These are phyloP conservation scores for Catharus ustulatus DNA, from an alignment of 2,797 vertebrate species.

Conservation along the genomic window DNA sequence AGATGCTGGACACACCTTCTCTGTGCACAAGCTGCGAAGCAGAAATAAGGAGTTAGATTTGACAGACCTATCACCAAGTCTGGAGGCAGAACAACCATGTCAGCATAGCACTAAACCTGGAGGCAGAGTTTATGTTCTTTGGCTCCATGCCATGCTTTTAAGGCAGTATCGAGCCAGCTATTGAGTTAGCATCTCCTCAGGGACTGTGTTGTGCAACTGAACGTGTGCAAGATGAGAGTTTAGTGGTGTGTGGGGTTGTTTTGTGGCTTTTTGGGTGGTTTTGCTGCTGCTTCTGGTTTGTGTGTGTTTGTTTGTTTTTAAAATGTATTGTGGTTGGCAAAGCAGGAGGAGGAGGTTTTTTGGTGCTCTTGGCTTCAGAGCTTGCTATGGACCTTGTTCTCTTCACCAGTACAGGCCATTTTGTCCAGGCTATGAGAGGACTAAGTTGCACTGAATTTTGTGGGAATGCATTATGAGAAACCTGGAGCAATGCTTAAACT, in stretches of 20 bases:
- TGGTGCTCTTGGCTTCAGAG: not conserved
- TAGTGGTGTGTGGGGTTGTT: not conserved
- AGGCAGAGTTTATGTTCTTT: constrained; percentile 18
- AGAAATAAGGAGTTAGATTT: constrained; percentile 11
- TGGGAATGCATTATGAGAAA: not conserved
- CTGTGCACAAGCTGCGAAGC: not conserved
- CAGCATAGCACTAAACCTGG: not conserved
- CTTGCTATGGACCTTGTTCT: not conserved
- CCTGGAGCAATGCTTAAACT: not conserved
- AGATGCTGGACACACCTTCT: not conserved
- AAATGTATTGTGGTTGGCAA: not conserved
- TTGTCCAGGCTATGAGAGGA: not conserved
- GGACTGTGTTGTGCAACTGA: not conserved
- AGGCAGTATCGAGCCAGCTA: not conserved
- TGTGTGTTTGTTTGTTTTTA: not conserved
- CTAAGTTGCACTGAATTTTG: not conserved
- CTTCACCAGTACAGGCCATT: not conserved
- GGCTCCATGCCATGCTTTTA: not conserved
- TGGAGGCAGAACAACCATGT: not conserved
- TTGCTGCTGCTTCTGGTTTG: not conserved
- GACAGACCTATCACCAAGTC: constrained; percentile 5
- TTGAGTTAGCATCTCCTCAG: not conserved
- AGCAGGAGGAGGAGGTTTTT: not conserved
- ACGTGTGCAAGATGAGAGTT: not conserved
- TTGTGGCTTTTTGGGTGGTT: not conserved